These are phyloP conservation scores for Thripadectes ignobilis DNA, from an alignment of 2,797 vertebrate species.

Conservation along the genomic window DNA sequence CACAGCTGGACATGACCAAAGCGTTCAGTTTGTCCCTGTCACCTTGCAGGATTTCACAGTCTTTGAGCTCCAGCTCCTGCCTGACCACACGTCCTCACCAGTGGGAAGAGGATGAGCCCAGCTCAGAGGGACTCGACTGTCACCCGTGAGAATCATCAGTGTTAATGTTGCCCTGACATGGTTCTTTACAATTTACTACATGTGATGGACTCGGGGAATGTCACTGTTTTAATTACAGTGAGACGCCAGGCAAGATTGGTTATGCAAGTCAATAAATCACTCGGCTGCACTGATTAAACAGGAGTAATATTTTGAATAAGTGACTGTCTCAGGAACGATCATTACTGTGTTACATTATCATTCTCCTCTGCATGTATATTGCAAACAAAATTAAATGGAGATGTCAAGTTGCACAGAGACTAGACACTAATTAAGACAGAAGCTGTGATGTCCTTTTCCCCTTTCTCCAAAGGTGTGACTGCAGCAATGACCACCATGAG, in stretches of 20 bases:
- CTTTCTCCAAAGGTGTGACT: background rate
- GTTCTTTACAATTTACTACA: background rate
- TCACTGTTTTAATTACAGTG: slow-evolving; percentile 55
- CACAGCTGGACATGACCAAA: accelerated
- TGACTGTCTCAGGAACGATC: slow-evolving; percentile 60
- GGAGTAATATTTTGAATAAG: slow-evolving; percentile 69
- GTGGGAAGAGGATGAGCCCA: background rate
- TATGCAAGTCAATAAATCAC: slow-evolving; percentile 71
- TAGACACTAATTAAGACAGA: slow-evolving; percentile 51
- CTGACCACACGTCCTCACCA: accelerated
- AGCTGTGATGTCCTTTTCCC: background rate
- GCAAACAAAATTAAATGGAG: slow-evolving; percentile 73
- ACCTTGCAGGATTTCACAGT: accelerated
- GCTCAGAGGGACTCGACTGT: accelerated
- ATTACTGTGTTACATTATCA: slow-evolving; percentile 55
- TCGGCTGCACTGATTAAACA: slow-evolving; percentile 60
- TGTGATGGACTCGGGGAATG: background rate
- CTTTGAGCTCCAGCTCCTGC: background rate
- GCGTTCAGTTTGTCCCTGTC: background rate
- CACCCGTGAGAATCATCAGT: background rate
- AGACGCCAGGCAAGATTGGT: slow-evolving; percentile 28
- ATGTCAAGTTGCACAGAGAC: slow-evolving; percentile 50
- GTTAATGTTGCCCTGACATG: background rate
- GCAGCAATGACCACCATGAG: background rate
- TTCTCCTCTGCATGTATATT: slow-evolving; percentile 49